These are phyloP conservation scores for Pteronotus mesoamericanus DNA, from an alignment of 2,797 vertebrate genomes.

Conservation along the genomic window DNA sequence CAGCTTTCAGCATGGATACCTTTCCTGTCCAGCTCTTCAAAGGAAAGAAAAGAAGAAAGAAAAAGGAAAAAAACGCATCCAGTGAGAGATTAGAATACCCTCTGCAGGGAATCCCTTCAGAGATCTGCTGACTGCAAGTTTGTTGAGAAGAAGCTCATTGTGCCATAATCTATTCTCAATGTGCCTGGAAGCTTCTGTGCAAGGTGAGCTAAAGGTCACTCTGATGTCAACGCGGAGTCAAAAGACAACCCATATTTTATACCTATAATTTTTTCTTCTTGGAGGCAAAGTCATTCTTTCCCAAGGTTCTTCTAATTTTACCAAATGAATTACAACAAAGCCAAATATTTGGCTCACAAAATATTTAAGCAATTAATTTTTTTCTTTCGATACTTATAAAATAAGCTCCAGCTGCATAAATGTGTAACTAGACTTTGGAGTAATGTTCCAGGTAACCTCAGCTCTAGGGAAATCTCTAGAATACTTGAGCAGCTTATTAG, in stretches of 20 bases:
- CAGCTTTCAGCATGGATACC: conserved; percentile 26
- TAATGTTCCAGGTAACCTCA: not conserved
- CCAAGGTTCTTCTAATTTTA: not conserved
- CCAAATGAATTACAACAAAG: not conserved
- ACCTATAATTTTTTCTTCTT: not conserved
- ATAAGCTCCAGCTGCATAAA: not conserved
- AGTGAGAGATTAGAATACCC: conserved; percentile 50
- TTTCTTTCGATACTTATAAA: conserved; percentile 3
- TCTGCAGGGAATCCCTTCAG: conserved; percentile 29
- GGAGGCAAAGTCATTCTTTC: not conserved
- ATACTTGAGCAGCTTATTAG: not conserved
- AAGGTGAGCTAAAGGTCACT: not conserved
- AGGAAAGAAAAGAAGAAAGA: not conserved
- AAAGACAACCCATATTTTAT: conserved; percentile 1
- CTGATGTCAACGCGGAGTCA: not conserved
- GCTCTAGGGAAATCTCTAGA: not conserved
- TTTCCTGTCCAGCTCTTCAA: conserved; percentile 57
- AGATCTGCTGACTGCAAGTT: not conserved
- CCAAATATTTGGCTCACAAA: not conserved
- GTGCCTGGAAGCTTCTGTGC: not conserved
- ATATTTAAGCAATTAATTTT: not conserved
- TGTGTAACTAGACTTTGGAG: not conserved
- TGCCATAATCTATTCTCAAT: conserved; percentile 3
- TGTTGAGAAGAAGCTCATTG: not conserved
- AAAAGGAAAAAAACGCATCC: not conserved